phyloP scores from a whole-genome alignment of 2,888 invertebrate genomes.

The Bembecia ichneumoniformis region DNA sequence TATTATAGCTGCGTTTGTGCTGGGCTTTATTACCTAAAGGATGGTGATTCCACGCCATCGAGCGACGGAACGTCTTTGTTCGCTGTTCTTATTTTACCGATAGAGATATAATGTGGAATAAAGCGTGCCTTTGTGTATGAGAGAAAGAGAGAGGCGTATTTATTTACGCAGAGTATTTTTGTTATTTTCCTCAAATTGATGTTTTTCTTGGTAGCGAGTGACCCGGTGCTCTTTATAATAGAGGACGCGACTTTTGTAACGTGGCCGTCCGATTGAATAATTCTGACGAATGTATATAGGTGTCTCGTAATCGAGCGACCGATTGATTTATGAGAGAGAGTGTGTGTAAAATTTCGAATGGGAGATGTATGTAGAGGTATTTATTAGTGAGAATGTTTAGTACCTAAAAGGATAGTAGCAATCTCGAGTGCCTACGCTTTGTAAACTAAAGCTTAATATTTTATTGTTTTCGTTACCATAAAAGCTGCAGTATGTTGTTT shows the following conservation, averaged over 20 bases:
- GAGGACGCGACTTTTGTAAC: conserved; percentile 59
- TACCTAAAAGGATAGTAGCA: conserved; percentile 59
- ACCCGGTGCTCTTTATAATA: conserved; percentile 64
- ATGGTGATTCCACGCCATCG: conserved; percentile 38
- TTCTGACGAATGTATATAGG: conserved; percentile 32
- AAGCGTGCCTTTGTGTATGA: conserved; percentile 35
- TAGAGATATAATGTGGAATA: conserved; percentile 46
- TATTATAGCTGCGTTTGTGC: background rate
- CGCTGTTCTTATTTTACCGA: conserved; percentile 43
- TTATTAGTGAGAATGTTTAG: conserved; percentile 69
- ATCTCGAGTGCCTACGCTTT: conserved; percentile 74
- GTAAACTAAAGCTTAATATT: conserved; percentile 68
- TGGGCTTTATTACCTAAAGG: conserved; percentile 11
- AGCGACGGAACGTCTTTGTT: conserved; percentile 36
- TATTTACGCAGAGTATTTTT: conserved; percentile 42
- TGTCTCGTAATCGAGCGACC: conserved; percentile 29
- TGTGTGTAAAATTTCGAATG: conserved; percentile 26
- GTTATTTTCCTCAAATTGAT: conserved; percentile 36
- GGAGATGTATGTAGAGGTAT: conserved; percentile 43
- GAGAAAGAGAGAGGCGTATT: conserved; percentile 27
- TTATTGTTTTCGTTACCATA: conserved; percentile 72
- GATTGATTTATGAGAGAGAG: conserved; percentile 26
- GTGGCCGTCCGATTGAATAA: conserved; percentile 56
- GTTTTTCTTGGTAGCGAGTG: conserved; percentile 53
- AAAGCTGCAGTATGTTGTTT: conserved; percentile 61